These are phyloP conservation scores for Lycocerus yunnanus DNA, from an alignment of 2,888 invertebrate genomes.

Conservation along the genomic window DNA sequence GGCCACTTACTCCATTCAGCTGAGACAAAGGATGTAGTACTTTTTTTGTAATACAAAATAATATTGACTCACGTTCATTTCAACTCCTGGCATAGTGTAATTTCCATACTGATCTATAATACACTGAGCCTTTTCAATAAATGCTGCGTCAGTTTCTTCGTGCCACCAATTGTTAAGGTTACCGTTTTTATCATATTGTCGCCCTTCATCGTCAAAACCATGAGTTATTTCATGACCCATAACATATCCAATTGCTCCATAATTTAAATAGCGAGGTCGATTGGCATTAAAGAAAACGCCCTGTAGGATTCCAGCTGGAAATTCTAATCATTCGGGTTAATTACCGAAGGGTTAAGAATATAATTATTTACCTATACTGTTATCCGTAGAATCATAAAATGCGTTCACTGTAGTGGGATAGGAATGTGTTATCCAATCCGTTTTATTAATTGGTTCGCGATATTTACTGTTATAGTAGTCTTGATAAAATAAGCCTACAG, in stretches of 20 bases:
- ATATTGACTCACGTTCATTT: constrained; percentile 59
- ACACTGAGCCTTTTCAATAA: constrained; percentile 77
- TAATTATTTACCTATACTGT: constrained; percentile 64
- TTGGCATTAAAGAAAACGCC: constrained; percentile 82
- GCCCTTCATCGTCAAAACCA: constrained; percentile 65
- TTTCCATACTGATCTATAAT: constrained; percentile 89
- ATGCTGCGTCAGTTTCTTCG: constrained; percentile 82
- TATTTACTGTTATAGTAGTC: constrained; percentile 78
- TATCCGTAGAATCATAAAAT: constrained; percentile 59
- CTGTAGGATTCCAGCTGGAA: constrained; percentile 87
- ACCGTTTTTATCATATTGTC: constrained; percentile 8
- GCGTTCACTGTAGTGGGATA: constrained; percentile 60
- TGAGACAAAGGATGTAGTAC: constrained; percentile 4
- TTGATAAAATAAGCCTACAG: constrained; percentile 78
- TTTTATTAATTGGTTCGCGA: constrained; percentile 63
- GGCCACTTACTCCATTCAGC: constrained; percentile 14
- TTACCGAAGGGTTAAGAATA: too few species aligned
- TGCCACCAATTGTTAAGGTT: constrained; percentile 58
- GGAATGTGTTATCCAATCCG: constrained; percentile 61
- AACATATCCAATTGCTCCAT: constrained; percentile 81
- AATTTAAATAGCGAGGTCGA: constrained; percentile 85
- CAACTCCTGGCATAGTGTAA: constrained; percentile 73
- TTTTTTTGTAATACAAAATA: not conserved
- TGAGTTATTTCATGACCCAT: constrained; percentile 88
- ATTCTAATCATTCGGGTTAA: constrained; percentile 65